Percentiles rank a stretch among this genome's conserved stretches.
Conservation (phyloP, 1,140 invertebrate genomes). For the Heliconius melpomene region DNA sequence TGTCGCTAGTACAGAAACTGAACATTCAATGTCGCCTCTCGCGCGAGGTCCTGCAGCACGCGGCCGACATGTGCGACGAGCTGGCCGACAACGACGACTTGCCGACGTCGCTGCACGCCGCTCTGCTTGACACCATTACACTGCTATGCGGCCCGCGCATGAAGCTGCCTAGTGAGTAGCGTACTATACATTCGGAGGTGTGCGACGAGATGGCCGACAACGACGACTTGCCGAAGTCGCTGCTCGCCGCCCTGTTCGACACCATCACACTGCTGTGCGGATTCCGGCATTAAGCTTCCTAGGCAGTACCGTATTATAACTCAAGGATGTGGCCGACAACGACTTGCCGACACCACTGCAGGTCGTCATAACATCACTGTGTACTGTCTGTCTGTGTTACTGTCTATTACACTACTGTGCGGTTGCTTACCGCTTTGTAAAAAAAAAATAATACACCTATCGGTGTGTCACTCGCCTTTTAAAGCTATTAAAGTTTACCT, state of each 20-base stretch:
- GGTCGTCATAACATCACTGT: too few species aligned
- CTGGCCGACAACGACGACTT: conserved; percentile 44
- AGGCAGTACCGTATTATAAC: too few species aligned
- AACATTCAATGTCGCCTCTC: conserved; percentile 69
- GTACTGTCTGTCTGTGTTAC: too few species aligned
- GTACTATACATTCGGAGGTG: conserved; percentile 59
- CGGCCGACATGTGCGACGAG: conserved; percentile 58
- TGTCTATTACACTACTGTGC: too few species aligned
- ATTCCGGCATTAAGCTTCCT: conserved; percentile 53
- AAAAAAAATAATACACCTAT: too few species aligned
- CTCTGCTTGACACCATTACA: conserved; percentile 61
- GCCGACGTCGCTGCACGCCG: conserved; percentile 47
- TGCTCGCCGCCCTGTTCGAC: conserved; percentile 57
- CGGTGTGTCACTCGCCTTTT: too few species aligned
- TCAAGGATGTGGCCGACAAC: too few species aligned
- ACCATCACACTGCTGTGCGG: conserved; percentile 65
- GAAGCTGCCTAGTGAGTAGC: conserved; percentile 57
- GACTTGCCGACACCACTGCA: too few species aligned
- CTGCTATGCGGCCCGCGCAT: conserved; percentile 64
- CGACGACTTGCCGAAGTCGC: conserved; percentile 45
- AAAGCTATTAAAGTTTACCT: too few species aligned
- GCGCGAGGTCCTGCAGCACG: conserved; percentile 62
- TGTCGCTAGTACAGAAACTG: conserved; percentile 66
- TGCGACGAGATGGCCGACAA: conserved; percentile 47
- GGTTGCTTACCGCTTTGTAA: too few species aligned